Evolutionary conservation across 2,113 vertebrate genomes (phyloP), one percentile per base, ranked within the genome.

Genomic region (Fukomys damarensis): DNA sequence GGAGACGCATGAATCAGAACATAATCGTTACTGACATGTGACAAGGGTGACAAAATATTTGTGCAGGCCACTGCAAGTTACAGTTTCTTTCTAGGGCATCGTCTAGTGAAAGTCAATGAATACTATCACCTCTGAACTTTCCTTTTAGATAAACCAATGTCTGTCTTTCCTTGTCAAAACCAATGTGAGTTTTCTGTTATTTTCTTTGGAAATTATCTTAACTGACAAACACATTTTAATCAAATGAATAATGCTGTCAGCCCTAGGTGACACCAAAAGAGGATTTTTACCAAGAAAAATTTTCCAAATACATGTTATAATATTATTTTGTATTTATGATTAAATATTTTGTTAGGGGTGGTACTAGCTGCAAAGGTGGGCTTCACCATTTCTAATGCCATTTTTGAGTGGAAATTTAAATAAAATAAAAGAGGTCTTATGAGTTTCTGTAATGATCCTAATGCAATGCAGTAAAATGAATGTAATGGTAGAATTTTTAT

Each of bases 401-500:
- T 43, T 63, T 89, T 63, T 89, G 59, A 76, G 26, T 35, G n/a
- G n/a, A 81, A 1, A n/a, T 12, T 7, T 52, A 85, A 22, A 81
- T 52, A 43, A 89, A 85, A 80, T 22, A 8, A n/a, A 91, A 95
- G 43, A 24, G 20, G 3, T 3, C 4, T 91, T 68, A n/a, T 22
- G 5, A 49, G 12, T 38, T 72, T 94, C 26, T 32, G 0, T n/a
- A 49, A 86, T 80, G 16, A 61, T 80, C 49, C 68, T 87, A 59
- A 84, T 58, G 28, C 80, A 91, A 49, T 54, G 28, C 20, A 43
- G 22, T 83, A 95, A 70, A n/a, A 46, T 83, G 35, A 66, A 43
- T 87, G 80, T 74, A 96, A 92, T 61, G 35, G 30, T 28, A 61
- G 17, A 74, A 85, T 54, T 93, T 93, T 96, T 95, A 96, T 43